phyloP scores from a whole-genome alignment of 64 coral and sea anemone species.

The Montipora sp. region DNA sequence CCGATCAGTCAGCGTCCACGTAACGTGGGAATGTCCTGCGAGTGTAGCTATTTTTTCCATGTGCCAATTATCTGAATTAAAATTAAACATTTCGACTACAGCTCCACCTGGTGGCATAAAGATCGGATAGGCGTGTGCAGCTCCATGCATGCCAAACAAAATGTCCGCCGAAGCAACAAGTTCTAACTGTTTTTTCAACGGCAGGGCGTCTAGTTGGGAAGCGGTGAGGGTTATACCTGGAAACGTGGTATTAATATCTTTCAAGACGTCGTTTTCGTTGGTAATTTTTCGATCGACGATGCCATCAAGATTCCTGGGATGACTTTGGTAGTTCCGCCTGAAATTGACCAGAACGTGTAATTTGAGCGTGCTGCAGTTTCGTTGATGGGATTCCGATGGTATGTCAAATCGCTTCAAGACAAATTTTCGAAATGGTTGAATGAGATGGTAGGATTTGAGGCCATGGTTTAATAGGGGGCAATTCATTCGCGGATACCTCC shows the following conservation, averaged over 20 bases:
- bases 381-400: neutral
- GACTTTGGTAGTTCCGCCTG: slow-evolving; percentile 18
- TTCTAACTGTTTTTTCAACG: slow-evolving; percentile 9
- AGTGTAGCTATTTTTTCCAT: slow-evolving; percentile 24
- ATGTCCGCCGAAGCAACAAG: slow-evolving; percentile 22
- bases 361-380: slow-evolving; percentile 1
- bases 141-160: slow-evolving; percentile 38
- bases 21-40: slow-evolving; percentile 17
- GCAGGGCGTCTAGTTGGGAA: neutral
- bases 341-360: slow-evolving; percentile 10
- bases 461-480: neutral
- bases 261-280: slow-evolving; percentile 26
- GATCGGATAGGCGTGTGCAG: slow-evolving; percentile 20
- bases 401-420: slow-evolving; percentile 17
- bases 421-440: slow-evolving; percentile 12
- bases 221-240: neutral
- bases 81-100: slow-evolving; percentile 27
- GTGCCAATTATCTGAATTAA: slow-evolving; percentile 10
- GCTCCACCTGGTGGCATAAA: slow-evolving; percentile 25
- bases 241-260: neutral
- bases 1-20: neutral
- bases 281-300: neutral
- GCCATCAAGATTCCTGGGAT: slow-evolving; percentile 6
- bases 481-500: neutral
- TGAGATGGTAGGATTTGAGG: neutral